phyloP scores from a whole-genome alignment of 2,113 vertebrate species.

The Platycercus adscitus region DNA sequence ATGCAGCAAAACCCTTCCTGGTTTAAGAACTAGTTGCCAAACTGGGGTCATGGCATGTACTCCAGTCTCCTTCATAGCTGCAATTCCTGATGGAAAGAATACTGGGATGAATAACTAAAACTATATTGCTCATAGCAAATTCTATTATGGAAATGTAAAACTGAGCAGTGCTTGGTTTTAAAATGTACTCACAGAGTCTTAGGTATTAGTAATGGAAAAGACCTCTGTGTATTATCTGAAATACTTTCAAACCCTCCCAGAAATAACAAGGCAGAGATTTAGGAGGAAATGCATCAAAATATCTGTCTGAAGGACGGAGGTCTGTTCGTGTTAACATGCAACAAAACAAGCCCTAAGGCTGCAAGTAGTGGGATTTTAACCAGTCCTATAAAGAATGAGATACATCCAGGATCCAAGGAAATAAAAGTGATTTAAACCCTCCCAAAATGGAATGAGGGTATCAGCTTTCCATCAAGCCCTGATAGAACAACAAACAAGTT shows the following conservation, averaged over 20 bases:
- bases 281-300: not conserved
- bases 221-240: not conserved
- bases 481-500: not conserved
- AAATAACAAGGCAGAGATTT: not conserved
- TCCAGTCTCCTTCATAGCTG: not conserved
- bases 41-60: not conserved
- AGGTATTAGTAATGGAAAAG: not conserved
- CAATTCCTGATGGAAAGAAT: not conserved
- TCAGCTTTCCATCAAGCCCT: not conserved
- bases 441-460: not conserved
- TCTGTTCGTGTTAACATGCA: not conserved
- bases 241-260: not conserved
- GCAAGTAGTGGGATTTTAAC: not conserved
- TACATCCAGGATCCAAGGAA: not conserved
- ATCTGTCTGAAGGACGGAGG: not conserved
- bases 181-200: not conserved
- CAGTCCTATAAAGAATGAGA: not conserved
- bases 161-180: not conserved
- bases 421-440: not conserved
- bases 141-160: not conserved
- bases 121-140: not conserved
- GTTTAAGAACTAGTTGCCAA: not conserved
- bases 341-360: conserved; percentile 4
- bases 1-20: not conserved
- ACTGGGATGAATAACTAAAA: not conserved